Evolutionary conservation across 2,797 vertebrate species (phyloP).

Genomic region (Clarias pachynema): DNA sequence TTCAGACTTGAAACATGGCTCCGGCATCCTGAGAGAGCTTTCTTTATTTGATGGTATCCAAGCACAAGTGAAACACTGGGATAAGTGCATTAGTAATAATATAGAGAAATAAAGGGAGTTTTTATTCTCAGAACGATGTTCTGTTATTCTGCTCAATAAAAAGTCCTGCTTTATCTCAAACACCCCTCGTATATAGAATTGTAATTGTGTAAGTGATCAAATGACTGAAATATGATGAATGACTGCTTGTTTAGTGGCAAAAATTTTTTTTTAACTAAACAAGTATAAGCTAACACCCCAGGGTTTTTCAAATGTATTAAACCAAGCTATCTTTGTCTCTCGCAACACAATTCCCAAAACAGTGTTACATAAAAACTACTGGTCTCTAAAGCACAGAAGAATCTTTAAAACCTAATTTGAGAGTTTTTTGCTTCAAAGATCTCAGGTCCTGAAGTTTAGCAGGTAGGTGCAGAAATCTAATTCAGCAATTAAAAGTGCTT

Average conservation of each 20-base stretch:
- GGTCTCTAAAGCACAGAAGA: slow-evolving; percentile 5
- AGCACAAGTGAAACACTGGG: too few species aligned
- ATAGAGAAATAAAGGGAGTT: too few species aligned
- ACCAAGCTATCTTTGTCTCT: neutral
- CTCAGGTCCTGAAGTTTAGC: slow-evolving; percentile 53
- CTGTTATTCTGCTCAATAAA: too few species aligned
- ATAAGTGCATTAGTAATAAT: too few species aligned
- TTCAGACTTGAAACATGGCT: too few species aligned
- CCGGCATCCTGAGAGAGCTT: too few species aligned
- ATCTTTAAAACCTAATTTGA: slow-evolving; percentile 16
- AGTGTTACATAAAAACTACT: neutral
- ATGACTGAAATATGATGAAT: neutral
- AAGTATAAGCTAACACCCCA: slow-evolving; percentile 14
- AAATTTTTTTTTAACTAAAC: too few species aligned
- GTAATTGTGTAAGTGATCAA: neutral
- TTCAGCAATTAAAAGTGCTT: slow-evolving; percentile 69
- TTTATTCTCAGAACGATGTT: too few species aligned
- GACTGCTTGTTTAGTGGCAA: neutral
- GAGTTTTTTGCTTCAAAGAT: slow-evolving; percentile 1
- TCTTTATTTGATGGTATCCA: too few species aligned
- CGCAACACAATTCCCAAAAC: slow-evolving; percentile 7
- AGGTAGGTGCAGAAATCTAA: slow-evolving; percentile 64
- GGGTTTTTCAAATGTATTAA: slow-evolving; percentile 35
- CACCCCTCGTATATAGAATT: neutral
- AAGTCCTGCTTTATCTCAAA: too few species aligned